phyloP scores from a whole-genome alignment of 2,797 vertebrate genomes.

The Mastacembelus armatus region DNA sequence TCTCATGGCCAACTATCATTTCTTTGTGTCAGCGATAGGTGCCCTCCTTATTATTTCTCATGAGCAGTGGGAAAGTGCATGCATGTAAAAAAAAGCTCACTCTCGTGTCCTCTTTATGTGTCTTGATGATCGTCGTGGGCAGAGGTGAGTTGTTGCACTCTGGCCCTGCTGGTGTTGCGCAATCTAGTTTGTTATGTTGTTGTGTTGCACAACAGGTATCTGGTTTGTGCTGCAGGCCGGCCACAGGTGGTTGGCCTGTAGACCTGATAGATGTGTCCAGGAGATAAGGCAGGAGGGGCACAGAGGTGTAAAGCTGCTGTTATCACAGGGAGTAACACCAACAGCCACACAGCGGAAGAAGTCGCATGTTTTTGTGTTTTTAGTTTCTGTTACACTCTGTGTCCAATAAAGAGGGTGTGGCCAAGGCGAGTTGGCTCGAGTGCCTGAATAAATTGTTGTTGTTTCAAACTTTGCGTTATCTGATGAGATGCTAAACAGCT shows the following conservation, averaged over 20 bases:
- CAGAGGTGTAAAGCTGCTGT: conserved; percentile 67
- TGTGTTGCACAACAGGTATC: conserved; percentile 72
- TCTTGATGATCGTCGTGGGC: conserved; percentile 47
- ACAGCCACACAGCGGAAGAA: conserved; percentile 30
- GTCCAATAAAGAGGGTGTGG: conserved; percentile 43
- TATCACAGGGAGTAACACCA: conserved; percentile 57
- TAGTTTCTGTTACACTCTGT: conserved; percentile 44
- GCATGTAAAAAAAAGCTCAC: conserved; percentile 44
- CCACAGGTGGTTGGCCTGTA: conserved; percentile 58
- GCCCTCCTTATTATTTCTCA: conserved; percentile 19
- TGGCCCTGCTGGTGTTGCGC: conserved; percentile 46
- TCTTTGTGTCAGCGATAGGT: conserved; percentile 54
- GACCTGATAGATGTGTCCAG: conserved; percentile 66
- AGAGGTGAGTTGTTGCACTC: conserved; percentile 43
- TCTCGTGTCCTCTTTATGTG: conserved; percentile 29
- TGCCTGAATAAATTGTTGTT: conserved; percentile 35
- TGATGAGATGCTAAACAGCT: conserved; percentile 41
- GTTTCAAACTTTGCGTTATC: conserved; percentile 39
- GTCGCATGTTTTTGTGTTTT: conserved; percentile 49
- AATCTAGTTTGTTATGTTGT: conserved; percentile 65
- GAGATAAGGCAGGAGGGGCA: conserved; percentile 62
- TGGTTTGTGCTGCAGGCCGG: conserved; percentile 56
- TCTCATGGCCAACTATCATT: conserved; percentile 42
- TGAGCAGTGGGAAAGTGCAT: not conserved
- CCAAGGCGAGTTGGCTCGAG: not conserved